Percentiles rank a stretch among this genome's conserved stretches.
phyloP scores from a whole-genome alignment of 2,113 vertebrate species.

The Polypterus bichir region DNA sequence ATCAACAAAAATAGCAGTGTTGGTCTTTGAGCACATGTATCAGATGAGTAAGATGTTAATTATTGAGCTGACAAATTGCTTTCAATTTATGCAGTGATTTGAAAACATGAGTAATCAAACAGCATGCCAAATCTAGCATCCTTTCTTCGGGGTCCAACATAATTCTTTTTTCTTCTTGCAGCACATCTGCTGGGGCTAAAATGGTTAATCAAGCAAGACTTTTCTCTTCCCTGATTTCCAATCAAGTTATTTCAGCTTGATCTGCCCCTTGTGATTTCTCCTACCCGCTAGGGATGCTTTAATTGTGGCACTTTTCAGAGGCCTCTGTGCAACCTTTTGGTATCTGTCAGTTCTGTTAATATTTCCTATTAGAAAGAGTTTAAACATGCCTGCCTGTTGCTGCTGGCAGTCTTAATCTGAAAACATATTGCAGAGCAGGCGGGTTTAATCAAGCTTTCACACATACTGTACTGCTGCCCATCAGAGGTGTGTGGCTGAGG shows the following conservation, averaged over 20 bases:
- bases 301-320: not conserved
- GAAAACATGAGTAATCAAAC: no score
- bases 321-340: not conserved
- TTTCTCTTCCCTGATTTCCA: not conserved
- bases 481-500: slow-evolving; percentile 14
- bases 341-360: not conserved
- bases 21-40: no score
- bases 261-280: not conserved
- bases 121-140: no score
- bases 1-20: no score
- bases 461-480: not conserved
- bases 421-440: slow-evolving; percentile 5
- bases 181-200: no score
- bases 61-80: no score
- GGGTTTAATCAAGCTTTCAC: slow-evolving; percentile 12
- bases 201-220: no score
- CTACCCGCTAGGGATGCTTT: not conserved
- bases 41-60: no score
- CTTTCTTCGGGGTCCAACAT: no score
- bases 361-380: not conserved
- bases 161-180: no score
- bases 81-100: no score
- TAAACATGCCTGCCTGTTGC: slow-evolving; percentile 18
- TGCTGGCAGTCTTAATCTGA: not conserved
- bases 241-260: no score